Percentiles rank a stretch among this genome's conserved stretches.
These are phyloP conservation scores for Psephotus haematonotus DNA, from an alignment of 2,113 vertebrate genomes.

Conservation along the genomic window DNA sequence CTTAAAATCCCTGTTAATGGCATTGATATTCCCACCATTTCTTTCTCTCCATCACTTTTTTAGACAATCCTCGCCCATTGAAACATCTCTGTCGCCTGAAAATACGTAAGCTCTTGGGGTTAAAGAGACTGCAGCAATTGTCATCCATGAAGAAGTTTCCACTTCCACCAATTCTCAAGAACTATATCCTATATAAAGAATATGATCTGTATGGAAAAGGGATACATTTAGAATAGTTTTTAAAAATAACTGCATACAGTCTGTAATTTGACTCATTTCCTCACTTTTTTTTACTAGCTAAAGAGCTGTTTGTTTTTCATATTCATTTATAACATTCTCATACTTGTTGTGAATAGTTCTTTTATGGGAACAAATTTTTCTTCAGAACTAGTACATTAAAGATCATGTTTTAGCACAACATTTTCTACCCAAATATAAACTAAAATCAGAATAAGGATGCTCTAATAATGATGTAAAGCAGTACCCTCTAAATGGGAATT, in stretches of 20 bases:
- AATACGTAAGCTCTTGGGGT: constrained; percentile 81
- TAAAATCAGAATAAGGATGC: neutral
- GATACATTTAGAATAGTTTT: constrained; percentile 53
- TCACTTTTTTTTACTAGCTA: neutral
- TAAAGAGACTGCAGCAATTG: constrained; percentile 72
- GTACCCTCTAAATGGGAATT: neutral
- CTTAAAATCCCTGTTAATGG: neutral
- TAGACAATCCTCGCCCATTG: constrained; percentile 84
- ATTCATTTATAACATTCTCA: neutral
- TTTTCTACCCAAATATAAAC: neutral
- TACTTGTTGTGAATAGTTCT: neutral
- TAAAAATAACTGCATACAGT: neutral
- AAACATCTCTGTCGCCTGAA: constrained; percentile 84
- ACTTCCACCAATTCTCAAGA: constrained; percentile 79
- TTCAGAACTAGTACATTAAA: neutral
- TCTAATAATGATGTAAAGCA: neutral
- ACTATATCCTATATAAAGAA: constrained; percentile 85
- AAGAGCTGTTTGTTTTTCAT: neutral
- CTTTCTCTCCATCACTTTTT: neutral
- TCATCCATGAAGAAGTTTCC: constrained; percentile 69
- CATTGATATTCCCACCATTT: neutral
- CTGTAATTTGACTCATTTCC: neutral
- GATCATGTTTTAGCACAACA: neutral
- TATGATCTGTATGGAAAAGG: constrained; percentile 81
- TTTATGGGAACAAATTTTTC: neutral